phyloP scores from a whole-genome alignment of 2,113 vertebrate species.

The Corvus cornix region DNA sequence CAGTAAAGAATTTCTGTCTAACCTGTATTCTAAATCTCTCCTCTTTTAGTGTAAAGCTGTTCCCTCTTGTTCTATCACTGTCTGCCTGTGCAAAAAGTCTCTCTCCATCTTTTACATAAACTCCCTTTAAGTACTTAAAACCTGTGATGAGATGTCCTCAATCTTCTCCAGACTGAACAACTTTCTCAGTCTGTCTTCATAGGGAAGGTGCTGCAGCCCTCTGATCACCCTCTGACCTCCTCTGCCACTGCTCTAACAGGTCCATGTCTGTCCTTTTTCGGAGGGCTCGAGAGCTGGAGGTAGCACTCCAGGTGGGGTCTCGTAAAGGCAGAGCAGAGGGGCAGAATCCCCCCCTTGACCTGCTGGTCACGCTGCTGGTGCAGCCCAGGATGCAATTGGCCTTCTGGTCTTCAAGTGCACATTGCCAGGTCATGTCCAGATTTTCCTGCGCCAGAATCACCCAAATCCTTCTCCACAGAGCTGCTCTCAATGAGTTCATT shows the following conservation, averaged over 20 bases:
- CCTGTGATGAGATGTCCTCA: background rate
- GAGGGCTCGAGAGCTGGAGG: background rate
- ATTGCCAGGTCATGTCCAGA: background rate
- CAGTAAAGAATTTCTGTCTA: background rate
- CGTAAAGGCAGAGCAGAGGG: background rate
- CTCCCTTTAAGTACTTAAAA: background rate
- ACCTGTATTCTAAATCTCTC: background rate
- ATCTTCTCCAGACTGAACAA: background rate
- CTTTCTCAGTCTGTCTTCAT: background rate
- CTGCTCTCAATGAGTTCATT: background rate
- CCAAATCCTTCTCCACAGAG: background rate
- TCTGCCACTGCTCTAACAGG: background rate
- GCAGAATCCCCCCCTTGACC: background rate
- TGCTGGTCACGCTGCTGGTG: fast-evolving
- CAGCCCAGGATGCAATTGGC: background rate
- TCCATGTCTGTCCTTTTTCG: background rate
- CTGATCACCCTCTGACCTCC: background rate
- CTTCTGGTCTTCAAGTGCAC: background rate
- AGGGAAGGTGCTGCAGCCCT: background rate
- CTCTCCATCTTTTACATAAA: background rate
- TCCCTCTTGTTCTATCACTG: background rate
- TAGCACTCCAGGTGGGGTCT: background rate
- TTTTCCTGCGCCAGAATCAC: background rate
- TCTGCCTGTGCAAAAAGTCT: background rate
- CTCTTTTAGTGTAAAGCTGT: background rate